Evolutionary conservation across 53 echinoderm and acorn worm species (phyloP), one percentile per base, ranked within the genome.

Genomic region (Apostichopus leukothele): DNA sequence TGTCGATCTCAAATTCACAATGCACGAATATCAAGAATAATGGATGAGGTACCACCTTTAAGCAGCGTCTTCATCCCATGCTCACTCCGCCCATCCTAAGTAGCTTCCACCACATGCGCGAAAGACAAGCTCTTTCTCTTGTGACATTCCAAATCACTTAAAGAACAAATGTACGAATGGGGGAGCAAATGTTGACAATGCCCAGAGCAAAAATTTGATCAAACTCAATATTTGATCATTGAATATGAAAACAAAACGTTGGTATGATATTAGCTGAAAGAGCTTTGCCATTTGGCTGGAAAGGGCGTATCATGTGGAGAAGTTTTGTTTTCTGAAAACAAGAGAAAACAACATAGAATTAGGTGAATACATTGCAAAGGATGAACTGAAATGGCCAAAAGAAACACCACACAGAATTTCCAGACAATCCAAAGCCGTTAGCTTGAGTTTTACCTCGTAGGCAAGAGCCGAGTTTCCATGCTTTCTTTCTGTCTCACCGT

Each of bases 401-500:
- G 23, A 54, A 81, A 81, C 81, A 81, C 81, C 81, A 81, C 51
- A 57, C 55, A 54, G 81, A 52, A 66, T 63, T 60, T 51, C 57
- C 67, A 52, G 39, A 61, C 26, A 51, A 77, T 51, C 55, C 20
- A 19, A n/a, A 54, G 19, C 13, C 19, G 4, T 71, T 71, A 57
- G 57, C 57, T 71, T 13, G 71, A 71, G 71, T 18, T 71, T 89
- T 93, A 98, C 98, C 91, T 94, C 91, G 60, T 91, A 87, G 18
- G 95, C 93, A 55, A 89, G 90, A 39, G 93, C 89, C 5, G 89
- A 19, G 75, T 92, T 83, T 23, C 93, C 93, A 63, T 89, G 87
- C 91, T 94, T 95, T 6, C 94, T 91, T 76, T 98, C 98, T 50
- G 89, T 23, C 63, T 98, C 98, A 22, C 95, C 94, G 90, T 93